Conservation (phyloP, 1,140 invertebrate species). For the Apolygus lucorum region DNA sequence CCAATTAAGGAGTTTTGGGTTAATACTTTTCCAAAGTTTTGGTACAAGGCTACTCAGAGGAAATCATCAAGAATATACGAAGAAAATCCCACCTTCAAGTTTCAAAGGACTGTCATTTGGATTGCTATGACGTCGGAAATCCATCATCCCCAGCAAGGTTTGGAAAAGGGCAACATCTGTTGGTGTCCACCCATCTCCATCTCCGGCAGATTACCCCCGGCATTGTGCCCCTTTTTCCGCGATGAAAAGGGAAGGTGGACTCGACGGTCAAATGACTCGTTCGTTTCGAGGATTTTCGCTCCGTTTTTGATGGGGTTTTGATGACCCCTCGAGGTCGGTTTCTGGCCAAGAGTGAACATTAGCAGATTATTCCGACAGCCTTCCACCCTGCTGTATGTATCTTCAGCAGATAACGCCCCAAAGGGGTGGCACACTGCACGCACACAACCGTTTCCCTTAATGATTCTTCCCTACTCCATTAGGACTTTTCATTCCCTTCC, state of each 20-base stretch:
- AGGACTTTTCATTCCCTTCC: background rate
- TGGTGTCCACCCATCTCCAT: slow-evolving; percentile 1
- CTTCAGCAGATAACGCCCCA: background rate
- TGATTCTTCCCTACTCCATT: background rate
- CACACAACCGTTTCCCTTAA: background rate
- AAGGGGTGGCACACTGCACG: background rate
- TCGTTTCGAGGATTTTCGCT: slow-evolving; percentile 22
- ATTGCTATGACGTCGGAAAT: no score
- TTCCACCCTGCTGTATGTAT: background rate
- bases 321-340: slow-evolving; percentile 11
- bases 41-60: no score
- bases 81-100: no score
- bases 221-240: background rate
- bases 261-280: slow-evolving; percentile 4
- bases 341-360: slow-evolving; percentile 9
- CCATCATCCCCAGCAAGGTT: no score
- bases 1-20: no score
- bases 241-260: background rate
- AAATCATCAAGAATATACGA: no score
- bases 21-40: no score
- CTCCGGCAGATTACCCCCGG: background rate
- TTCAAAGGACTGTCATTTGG: no score
- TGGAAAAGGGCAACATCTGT: slow-evolving; percentile 4
- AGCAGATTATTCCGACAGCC: slow-evolving; percentile 16
- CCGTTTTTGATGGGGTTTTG: slow-evolving; percentile 22